Evolutionary conservation across 2,888 invertebrate species (phyloP), one percentile per base, ranked within the genome.

Genomic region (Dendrolimus pini): DNA sequence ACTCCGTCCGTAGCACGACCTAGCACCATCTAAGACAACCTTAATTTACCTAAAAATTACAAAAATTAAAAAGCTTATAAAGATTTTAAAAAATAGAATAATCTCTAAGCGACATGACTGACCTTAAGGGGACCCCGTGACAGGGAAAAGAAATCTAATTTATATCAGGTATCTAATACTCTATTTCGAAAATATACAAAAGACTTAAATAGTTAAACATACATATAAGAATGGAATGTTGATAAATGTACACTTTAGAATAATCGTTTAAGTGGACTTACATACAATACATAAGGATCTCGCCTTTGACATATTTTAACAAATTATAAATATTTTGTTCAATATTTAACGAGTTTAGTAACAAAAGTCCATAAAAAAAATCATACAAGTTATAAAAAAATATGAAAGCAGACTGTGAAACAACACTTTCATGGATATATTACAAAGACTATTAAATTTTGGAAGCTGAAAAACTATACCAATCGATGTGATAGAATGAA

Each of bases 1-100:
- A 88, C 85, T 77, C 69, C 61, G 84, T 85, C 85, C 86, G 81
- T 85, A 88, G 87, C 88, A 89, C 88, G 82, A 79, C 78, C 78
- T 88, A 89, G 89, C 89, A 89, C 89, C 89, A 89, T 82, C 75
- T 68, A 68, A 81, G 67, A 69, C 67, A 71, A 74, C 63, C 70
- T 61, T 60, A 63, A 56, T 64, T 8, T 54, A 13, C 18, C 18
- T 30, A 54, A 54, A 54, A 18, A 18, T 30, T 54, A 30, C 7
- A 9, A 30, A 54, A 2, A 54, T 54, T n/a, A 13, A n/a, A 7
- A 54, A 54, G 30, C 30, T 41, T 41, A 30, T 41, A 30, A 30
- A 30, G 30, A 30, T 54, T 64, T 66, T 0, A 63, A 65, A 55
- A 67, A 62, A 61, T 65, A 30, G 62, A 63, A 55, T 65, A 62